These are phyloP conservation scores for Podilymbus podiceps DNA, from an alignment of 2,113 vertebrate species.

Conservation along the genomic window DNA sequence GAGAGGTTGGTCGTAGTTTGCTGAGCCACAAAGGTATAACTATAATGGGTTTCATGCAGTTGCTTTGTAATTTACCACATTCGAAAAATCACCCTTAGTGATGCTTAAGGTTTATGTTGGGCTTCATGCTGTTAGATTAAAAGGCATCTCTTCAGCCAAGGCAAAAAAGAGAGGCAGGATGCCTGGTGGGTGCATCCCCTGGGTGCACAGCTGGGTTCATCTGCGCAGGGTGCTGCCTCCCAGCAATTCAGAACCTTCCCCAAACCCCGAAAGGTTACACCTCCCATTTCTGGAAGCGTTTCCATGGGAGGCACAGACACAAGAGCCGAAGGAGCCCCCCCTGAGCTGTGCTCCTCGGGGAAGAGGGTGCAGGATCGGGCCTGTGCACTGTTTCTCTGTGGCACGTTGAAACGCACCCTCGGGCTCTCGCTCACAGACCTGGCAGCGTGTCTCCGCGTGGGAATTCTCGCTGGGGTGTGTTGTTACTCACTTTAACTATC, in stretches of 20 bases:
- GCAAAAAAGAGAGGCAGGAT: not conserved
- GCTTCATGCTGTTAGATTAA: not conserved
- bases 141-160: not conserved
- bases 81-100: not conserved
- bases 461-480: not conserved
- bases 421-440: not conserved
- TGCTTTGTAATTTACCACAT: not conserved
- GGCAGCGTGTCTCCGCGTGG: rapidly evolving
- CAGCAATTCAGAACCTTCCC: not conserved
- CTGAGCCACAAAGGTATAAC: not conserved
- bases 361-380: not conserved
- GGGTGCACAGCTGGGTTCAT: not conserved
- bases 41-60: not conserved
- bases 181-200: not conserved
- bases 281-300: not conserved
- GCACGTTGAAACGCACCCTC: not conserved
- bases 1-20: not conserved
- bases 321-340: not conserved
- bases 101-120: not conserved
- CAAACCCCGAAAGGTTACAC: not conserved
- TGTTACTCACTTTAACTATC: not conserved
- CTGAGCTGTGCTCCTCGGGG: not conserved
- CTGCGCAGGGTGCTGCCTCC: not conserved
- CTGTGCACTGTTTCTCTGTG: not conserved
- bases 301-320: not conserved